Evolutionary conservation across 2,888 invertebrate genomes (phyloP).

Genomic region (Dynastes tityus): DNA sequence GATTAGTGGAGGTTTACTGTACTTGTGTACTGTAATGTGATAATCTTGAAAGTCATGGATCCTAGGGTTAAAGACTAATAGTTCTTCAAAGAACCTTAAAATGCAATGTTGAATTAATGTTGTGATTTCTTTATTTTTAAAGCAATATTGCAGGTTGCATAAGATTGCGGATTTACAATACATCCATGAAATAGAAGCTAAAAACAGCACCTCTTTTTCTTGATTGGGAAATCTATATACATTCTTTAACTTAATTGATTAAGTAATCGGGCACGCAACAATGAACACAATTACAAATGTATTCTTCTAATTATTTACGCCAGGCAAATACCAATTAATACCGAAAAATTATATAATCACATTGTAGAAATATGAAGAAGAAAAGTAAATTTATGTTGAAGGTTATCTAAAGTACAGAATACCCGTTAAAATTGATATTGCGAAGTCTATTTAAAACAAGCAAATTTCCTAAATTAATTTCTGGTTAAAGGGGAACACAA

Average conservation of each 20-base stretch:
- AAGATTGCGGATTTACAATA: neutral
- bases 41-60: too few species aligned
- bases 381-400: neutral
- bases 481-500: too few species aligned
- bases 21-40: too few species aligned
- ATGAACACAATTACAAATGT: slow-evolving; percentile 5
- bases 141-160: neutral
- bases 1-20: too few species aligned
- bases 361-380: slow-evolving; percentile 1
- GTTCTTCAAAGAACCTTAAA: too few species aligned
- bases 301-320: slow-evolving; percentile 8
- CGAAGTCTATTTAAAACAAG: too few species aligned
- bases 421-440: too few species aligned
- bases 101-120: too few species aligned
- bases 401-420: neutral
- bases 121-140: neutral
- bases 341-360: neutral
- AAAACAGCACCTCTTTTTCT: neutral
- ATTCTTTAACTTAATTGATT: slow-evolving; percentile 13
- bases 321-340: slow-evolving; percentile 3
- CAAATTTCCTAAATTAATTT: too few species aligned
- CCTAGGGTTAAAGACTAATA: too few species aligned
- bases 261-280: neutral
- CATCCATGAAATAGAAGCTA: neutral
- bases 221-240: neutral